phyloP scores from a whole-genome alignment of 2,797 vertebrate genomes.

The Pseudochirops cupreus region DNA sequence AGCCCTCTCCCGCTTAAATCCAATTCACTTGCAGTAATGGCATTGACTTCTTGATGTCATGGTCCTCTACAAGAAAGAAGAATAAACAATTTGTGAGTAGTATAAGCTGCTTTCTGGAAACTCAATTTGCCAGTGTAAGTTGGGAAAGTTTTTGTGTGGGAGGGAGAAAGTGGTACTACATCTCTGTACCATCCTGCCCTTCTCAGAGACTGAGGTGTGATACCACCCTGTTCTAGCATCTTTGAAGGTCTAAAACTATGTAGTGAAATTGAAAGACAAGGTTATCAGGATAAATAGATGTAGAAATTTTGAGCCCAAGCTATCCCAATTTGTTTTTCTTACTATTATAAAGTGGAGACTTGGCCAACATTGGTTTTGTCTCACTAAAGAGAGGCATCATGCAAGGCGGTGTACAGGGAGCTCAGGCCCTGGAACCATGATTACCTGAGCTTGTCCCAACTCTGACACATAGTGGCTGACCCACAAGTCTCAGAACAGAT shows the following conservation, averaged over 20 bases:
- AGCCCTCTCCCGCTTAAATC: too few species aligned
- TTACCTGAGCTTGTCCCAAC: not conserved
- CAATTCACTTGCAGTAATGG: too few species aligned
- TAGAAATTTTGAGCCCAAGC: not conserved
- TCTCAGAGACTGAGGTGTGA: not conserved
- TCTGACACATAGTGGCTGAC: not conserved
- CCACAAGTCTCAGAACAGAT: not conserved
- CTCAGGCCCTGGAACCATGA: not conserved
- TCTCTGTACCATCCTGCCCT: not conserved
- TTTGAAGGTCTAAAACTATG: not conserved
- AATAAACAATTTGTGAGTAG: not conserved
- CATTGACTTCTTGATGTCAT: too few species aligned
- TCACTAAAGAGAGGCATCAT: not conserved
- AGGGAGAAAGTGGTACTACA: not conserved
- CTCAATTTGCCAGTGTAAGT: not conserved
- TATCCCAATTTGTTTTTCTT: not conserved
- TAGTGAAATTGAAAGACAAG: not conserved
- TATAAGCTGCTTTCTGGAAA: not conserved
- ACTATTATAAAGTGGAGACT: not conserved
- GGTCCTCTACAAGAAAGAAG: too few species aligned
- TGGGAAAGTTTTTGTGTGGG: not conserved
- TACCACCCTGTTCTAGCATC: not conserved
- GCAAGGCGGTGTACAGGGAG: not conserved
- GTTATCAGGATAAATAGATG: not conserved
- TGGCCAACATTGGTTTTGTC: not conserved